Percentiles rank a stretch among this genome's conserved stretches.
phyloP scores from a whole-genome alignment of 1,140 invertebrate species.

The Drosophila simulans region DNA sequence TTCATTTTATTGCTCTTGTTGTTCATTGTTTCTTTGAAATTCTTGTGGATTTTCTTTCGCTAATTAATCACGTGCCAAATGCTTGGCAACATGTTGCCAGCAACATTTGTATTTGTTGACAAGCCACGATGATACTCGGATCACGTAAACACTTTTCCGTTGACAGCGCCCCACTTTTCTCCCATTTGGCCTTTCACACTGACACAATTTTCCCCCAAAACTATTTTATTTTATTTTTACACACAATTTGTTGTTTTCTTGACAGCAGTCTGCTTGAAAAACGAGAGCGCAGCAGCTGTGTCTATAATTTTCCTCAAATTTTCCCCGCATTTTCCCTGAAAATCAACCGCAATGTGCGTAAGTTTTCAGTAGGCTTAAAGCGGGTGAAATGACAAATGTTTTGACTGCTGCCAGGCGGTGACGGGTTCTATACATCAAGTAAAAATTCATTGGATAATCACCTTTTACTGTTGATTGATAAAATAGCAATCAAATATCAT shows the following conservation, averaged over 20 bases:
- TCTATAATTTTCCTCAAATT: constrained; percentile 34
- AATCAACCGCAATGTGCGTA: constrained; percentile 33
- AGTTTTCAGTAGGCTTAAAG: constrained; percentile 12
- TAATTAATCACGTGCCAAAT: constrained; percentile 37
- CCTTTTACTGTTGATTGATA: constrained; percentile 14
- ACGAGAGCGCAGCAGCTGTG: constrained; percentile 70
- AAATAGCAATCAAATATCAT: background rate
- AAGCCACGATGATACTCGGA: constrained; percentile 13
- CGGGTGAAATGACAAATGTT: constrained; percentile 9
- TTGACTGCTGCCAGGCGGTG: constrained; percentile 33
- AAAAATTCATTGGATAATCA: background rate
- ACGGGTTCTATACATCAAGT: constrained; percentile 1
- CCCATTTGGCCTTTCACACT: constrained; percentile 63
- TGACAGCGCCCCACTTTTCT: constrained; percentile 30
- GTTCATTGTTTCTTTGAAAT: constrained; percentile 5
- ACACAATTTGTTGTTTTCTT: constrained; percentile 59
- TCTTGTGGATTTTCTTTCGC: constrained; percentile 14
- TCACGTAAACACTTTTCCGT: constrained; percentile 41
- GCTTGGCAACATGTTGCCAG: constrained; percentile 40
- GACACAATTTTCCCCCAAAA: constrained; percentile 68
- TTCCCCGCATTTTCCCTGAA: constrained; percentile 22
- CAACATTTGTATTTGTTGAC: constrained; percentile 27
- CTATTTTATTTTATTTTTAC: constrained; percentile 72
- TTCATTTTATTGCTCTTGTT: constrained; percentile 23
- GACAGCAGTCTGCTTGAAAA: constrained; percentile 50